Evolutionary conservation across 2,888 invertebrate genomes (phyloP), one percentile per base, ranked within the genome.

Genomic region (Pasiphila rectangulata): DNA sequence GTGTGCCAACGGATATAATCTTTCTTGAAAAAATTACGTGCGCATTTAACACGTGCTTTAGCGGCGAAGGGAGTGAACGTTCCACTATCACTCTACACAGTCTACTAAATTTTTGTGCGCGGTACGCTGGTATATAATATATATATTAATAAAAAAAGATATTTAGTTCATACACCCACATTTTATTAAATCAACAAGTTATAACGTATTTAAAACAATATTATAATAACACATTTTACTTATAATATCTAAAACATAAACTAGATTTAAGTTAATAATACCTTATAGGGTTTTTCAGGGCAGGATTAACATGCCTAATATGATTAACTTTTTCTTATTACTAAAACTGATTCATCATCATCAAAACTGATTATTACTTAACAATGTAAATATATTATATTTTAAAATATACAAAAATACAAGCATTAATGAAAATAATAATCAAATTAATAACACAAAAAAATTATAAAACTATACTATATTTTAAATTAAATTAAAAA

Each of bases 161-260:
- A 13, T 55, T 61, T 79, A 76, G 87, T 87, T 85, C 86, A 87
- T 87, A 86, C 84, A 87, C 86, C 87, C 87, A 86, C 86, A 83
- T 82, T 85, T 85, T 85, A 86, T 71, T 85, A 74, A 81, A 76
- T 71, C 67, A 76, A 72, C 70, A 69, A 52, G 56, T 55, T 41
- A 54, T 37, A 40, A 44, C 5, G 46, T 46, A 41, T 34, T 29
- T 29, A 34, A 41, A 42, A 32, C 24, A 30, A 29, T 42, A 41
- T 32, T 34, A 34, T 21, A 24, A 32, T 24, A 32, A 29, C 17
- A 45, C 29, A 32, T 19, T 20, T 21, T 39, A 6, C 21, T 21
- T 39, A 17, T 32, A 27, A 41, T 19, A 49, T 21, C 17, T 42
- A 24, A 34, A 20, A 39, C 27, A 15, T 27, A 17, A 21, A 34